A percentile compares a stretch with the other conserved stretches of the same genome.
Evolutionary conservation across 2,888 invertebrate genomes (phyloP).

Genomic region (Diarsia brunnea): DNA sequence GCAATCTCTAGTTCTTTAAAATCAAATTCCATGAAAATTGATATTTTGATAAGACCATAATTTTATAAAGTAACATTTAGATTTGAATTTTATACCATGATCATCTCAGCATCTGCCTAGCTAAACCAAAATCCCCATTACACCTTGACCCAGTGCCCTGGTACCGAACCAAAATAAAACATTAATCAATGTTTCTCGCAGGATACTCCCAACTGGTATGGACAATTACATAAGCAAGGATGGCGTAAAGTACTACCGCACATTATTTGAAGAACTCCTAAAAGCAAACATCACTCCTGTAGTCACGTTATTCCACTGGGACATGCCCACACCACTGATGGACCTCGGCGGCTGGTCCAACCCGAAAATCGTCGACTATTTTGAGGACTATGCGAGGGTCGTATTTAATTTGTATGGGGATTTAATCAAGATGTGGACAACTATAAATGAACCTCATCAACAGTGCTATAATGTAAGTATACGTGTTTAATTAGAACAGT

Average conservation of each 20-base stretch:
- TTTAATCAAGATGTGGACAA: slow-evolving; percentile 93
- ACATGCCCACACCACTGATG: slow-evolving; percentile 89
- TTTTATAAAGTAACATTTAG: neutral
- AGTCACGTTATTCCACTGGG: slow-evolving; percentile 93
- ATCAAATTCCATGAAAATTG: neutral
- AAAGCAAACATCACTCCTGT: slow-evolving; percentile 92
- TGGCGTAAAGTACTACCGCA: slow-evolving; percentile 94
- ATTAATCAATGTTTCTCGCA: slow-evolving; percentile 57
- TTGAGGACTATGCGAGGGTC: slow-evolving; percentile 89
- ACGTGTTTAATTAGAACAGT: neutral
- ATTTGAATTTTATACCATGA: neutral
- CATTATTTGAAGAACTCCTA: slow-evolving; percentile 93
- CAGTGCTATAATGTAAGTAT: slow-evolving; percentile 86
- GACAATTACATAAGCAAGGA: slow-evolving; percentile 92
- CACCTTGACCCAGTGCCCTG: neutral
- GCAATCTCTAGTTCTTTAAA: neutral
- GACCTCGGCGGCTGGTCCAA: slow-evolving; percentile 89
- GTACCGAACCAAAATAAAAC: neutral
- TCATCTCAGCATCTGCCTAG: neutral
- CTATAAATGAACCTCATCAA: slow-evolving; percentile 93
- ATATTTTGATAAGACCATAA: neutral
- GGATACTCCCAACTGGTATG: slow-evolving; percentile 93
- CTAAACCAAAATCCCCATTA: neutral
- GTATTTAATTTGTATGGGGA: slow-evolving; percentile 92
- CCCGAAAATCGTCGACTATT: slow-evolving; percentile 88